A percentile compares a stretch with the other conserved stretches of the same genome.
Conservation (phyloP, 2,888 invertebrate species). For the Crossocerus cetratus region DNA sequence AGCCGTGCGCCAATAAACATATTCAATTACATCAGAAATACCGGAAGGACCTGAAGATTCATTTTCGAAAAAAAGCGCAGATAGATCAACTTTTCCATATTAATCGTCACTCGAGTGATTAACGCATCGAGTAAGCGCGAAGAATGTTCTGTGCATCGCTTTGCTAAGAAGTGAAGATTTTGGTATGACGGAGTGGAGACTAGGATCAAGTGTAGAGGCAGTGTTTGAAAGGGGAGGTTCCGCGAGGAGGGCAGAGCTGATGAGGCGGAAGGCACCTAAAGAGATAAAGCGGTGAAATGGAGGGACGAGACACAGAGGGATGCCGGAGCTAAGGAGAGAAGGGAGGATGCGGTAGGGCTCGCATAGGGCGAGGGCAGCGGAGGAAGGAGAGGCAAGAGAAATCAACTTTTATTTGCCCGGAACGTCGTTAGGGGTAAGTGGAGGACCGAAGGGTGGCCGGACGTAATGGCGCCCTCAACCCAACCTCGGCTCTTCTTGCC, state of each 20-base stretch:
- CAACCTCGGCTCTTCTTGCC: slow-evolving; percentile 59
- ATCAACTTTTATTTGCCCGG: slow-evolving; percentile 71
- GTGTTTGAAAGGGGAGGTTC: neutral
- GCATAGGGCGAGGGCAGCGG: slow-evolving; percentile 36
- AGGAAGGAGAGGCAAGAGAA: slow-evolving; percentile 54
- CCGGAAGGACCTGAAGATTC: too few species aligned
- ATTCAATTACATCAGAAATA: too few species aligned
- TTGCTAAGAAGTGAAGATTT: too few species aligned
- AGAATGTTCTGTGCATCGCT: too few species aligned
- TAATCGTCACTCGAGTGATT: too few species aligned
- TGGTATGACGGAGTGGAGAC: too few species aligned
- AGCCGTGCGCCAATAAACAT: too few species aligned
- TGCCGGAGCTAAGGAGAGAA: slow-evolving; percentile 31
- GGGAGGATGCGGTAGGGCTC: slow-evolving; percentile 24
- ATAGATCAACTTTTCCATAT: too few species aligned
- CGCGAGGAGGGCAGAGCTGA: slow-evolving; percentile 49
- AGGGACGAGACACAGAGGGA: slow-evolving; percentile 43
- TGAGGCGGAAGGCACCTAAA: slow-evolving; percentile 61
- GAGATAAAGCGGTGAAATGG: slow-evolving; percentile 57
- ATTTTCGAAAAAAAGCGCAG: too few species aligned
- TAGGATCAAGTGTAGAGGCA: too few species aligned
- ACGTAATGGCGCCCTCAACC: slow-evolving; percentile 69
- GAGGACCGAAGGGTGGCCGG: slow-evolving; percentile 68
- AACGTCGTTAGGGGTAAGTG: slow-evolving; percentile 68
- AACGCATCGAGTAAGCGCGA: too few species aligned